Evolutionary conservation across 2,888 invertebrate genomes (phyloP).

Genomic region (Chalcis sispes): DNA sequence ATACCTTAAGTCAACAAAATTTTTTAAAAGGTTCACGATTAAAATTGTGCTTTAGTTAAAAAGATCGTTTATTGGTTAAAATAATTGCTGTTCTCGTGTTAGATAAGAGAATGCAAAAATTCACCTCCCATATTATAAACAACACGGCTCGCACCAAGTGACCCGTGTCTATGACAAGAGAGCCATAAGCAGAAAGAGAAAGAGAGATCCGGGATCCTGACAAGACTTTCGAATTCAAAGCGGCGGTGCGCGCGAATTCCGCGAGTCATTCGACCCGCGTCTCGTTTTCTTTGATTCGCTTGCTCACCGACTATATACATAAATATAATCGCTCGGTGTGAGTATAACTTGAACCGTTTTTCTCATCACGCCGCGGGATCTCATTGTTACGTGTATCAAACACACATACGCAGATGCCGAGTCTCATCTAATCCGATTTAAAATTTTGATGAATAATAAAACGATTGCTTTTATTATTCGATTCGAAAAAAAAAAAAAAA

Average conservation of each 20-base stretch:
- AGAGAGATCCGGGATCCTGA: constrained; percentile 65
- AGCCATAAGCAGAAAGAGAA: background rate
- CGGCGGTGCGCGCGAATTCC: constrained; percentile 63
- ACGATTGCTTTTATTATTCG: constrained; percentile 7
- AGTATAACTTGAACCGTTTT: constrained; percentile 32
- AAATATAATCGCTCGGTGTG: constrained; percentile 42
- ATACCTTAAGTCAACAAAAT: no score
- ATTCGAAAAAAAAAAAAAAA: no score
- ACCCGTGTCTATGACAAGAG: background rate
- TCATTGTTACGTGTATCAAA: constrained; percentile 37
- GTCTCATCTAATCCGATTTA: constrained; percentile 52
- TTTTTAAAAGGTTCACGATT: no score
- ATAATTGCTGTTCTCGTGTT: no score
- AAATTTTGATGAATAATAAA: constrained; percentile 51
- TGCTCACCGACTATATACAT: constrained; percentile 6
- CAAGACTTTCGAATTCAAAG: constrained; percentile 68
- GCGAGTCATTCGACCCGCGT: constrained; percentile 63
- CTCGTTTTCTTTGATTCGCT: constrained; percentile 40
- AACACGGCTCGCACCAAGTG: no score
- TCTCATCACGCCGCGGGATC: constrained; percentile 49
- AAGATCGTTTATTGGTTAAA: no score
- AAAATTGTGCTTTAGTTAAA: no score
- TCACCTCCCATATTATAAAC: no score
- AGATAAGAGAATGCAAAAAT: no score
- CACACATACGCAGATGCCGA: background rate